Evolutionary conservation across 2,113 vertebrate species (phyloP).

Genomic region (Sinocyclocheilus rhinocerous): DNA sequence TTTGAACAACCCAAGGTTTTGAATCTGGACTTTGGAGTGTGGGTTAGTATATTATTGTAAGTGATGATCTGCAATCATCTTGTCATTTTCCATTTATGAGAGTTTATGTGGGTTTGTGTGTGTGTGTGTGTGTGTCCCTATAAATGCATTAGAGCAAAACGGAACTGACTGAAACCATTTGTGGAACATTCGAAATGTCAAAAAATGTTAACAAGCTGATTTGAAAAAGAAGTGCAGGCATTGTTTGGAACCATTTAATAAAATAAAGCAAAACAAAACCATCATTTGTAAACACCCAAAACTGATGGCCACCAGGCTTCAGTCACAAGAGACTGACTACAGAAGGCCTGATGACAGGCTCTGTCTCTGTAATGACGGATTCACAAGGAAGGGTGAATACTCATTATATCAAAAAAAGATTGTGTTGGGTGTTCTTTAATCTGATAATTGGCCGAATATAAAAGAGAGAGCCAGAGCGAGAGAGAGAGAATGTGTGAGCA

Average conservation of each 20-base stretch:
- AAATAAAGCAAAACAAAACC: constrained; percentile 6
- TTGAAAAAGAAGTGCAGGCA: background rate
- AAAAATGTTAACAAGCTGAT: constrained; percentile 1
- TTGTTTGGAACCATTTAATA: constrained; percentile 10
- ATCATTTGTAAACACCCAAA: constrained; percentile 16
- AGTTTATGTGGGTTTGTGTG: background rate
- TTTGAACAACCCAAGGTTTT: background rate
- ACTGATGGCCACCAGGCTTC: constrained; percentile 1
- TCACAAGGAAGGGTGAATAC: constrained; percentile 33
- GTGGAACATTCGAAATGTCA: background rate
- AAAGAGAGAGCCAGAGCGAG: constrained; percentile 16
- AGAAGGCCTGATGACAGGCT: constrained; percentile 23
- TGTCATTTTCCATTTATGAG: background rate
- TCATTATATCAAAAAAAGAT: constrained; percentile 40
- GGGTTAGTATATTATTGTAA: constrained; percentile 3
- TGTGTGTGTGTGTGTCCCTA: background rate
- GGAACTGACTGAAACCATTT: background rate
- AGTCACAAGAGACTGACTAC: constrained; percentile 11
- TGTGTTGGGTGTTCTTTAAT: constrained; percentile 42
- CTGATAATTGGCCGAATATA: constrained; percentile 42
- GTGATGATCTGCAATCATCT: constrained; percentile 12
- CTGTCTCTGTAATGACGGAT: constrained; percentile 19
- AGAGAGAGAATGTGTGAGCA: background rate
- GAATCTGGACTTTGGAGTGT: background rate
- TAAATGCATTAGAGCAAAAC: background rate